These are phyloP conservation scores for Bombus superbus DNA, from an alignment of 1,140 invertebrate genomes.

Conservation along the genomic window DNA sequence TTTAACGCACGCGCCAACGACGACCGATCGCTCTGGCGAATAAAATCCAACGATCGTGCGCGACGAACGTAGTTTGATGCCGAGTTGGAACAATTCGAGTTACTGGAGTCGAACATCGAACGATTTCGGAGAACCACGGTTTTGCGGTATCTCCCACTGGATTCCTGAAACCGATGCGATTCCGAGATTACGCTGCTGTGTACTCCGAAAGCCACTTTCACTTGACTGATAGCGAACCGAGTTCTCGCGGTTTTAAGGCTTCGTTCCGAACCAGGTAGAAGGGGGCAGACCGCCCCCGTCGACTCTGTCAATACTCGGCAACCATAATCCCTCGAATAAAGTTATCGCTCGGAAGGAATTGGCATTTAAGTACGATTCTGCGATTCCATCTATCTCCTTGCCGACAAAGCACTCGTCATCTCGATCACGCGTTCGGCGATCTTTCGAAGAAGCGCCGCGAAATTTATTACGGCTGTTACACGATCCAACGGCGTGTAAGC, in stretches of 20 bases:
- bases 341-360: neutral
- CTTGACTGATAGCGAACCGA: conserved; percentile 37
- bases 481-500: neutral
- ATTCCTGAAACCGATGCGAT: conserved; percentile 53
- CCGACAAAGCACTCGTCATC: neutral
- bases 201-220: conserved; percentile 48
- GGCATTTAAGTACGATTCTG: neutral
- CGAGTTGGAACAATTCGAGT: conserved; percentile 44
- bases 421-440: neutral
- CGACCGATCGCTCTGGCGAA: too few relatives aligned
- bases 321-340: neutral
- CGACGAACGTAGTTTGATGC: neutral
- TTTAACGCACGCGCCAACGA: too few relatives aligned
- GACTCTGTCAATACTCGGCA: neutral
- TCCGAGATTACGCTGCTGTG: conserved; percentile 48
- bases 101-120: conserved; percentile 11
- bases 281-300: too few relatives aligned
- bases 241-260: conserved; percentile 49
- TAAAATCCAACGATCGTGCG: too few relatives aligned
- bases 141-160: conserved; percentile 44
- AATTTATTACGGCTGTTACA: neutral
- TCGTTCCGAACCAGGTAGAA: neutral
- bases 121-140: conserved; percentile 48
- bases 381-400: neutral
- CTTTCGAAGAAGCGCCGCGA: neutral